These are phyloP conservation scores for Elachura formosa DNA, from an alignment of 2,113 vertebrate species.

Conservation along the genomic window DNA sequence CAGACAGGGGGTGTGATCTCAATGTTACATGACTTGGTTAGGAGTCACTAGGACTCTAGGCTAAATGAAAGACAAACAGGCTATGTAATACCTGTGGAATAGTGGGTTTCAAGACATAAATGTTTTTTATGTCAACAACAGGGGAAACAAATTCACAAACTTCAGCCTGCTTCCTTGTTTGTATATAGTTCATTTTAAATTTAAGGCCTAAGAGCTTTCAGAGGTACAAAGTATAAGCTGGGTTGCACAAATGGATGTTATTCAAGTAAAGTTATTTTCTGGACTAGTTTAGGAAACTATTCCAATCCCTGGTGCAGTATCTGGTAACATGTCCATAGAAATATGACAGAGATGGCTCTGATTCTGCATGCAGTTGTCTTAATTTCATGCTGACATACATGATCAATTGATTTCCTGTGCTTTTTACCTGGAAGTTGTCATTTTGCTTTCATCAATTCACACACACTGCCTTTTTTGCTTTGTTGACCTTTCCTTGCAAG, in stretches of 20 bases:
- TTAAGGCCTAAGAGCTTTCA: background rate
- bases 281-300: background rate
- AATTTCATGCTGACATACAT: background rate
- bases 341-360: background rate
- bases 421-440: background rate
- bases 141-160: no score
- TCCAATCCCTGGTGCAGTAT: background rate
- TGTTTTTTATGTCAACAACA: background rate
- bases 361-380: background rate
- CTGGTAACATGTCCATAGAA: background rate
- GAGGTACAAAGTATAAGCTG: background rate
- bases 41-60: background rate
- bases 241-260: background rate
- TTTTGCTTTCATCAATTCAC: background rate
- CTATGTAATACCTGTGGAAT: background rate
- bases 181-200: background rate
- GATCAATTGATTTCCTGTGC: background rate
- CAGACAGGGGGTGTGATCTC: rapidly evolving
- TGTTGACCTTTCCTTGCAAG: background rate
- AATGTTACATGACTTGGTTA: background rate
- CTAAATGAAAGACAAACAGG: background rate
- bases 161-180: background rate
- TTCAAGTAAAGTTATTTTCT: background rate
- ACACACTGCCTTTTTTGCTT: background rate
- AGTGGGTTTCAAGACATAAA: background rate